A percentile compares a stretch with the other conserved stretches of the same genome.
These are phyloP conservation scores for Genyomyrus donnyi DNA, from an alignment of 2,113 vertebrate species.

Conservation along the genomic window DNA sequence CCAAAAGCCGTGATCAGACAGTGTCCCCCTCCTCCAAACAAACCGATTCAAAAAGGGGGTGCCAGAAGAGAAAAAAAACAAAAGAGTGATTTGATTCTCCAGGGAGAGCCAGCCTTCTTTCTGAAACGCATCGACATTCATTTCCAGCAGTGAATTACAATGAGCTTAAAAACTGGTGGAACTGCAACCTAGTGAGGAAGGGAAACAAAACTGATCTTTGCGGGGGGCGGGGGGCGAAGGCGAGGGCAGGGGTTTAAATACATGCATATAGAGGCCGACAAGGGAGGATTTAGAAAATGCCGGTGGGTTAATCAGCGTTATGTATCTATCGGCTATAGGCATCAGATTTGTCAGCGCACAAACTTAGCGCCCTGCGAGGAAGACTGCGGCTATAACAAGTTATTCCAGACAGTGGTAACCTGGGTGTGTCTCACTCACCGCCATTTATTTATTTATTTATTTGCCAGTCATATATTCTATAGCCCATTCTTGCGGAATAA, in stretches of 20 bases:
- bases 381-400: slow-evolving; percentile 50
- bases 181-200: neutral
- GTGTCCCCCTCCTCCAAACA: neutral
- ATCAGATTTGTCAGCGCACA: slow-evolving; percentile 9
- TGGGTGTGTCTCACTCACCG: slow-evolving; percentile 59
- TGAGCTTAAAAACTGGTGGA: neutral
- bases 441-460: slow-evolving; percentile 32
- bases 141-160: slow-evolving; percentile 2
- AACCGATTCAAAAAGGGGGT: neutral
- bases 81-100: neutral
- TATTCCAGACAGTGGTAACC: slow-evolving; percentile 48
- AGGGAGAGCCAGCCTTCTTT: neutral
- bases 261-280: slow-evolving; percentile 4
- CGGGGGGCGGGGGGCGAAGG: neutral
- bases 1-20: neutral
- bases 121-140: neutral
- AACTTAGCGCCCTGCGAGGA: neutral
- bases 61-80: slow-evolving; percentile 6
- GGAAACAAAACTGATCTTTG: neutral
- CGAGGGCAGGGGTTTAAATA: neutral
- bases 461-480: neutral
- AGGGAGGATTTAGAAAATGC: neutral
- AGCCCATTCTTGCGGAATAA: neutral
- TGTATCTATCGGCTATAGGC: neutral
- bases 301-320: neutral